phyloP scores from a whole-genome alignment of 2,113 vertebrate species.

The Cyanoliseus patagonus region DNA sequence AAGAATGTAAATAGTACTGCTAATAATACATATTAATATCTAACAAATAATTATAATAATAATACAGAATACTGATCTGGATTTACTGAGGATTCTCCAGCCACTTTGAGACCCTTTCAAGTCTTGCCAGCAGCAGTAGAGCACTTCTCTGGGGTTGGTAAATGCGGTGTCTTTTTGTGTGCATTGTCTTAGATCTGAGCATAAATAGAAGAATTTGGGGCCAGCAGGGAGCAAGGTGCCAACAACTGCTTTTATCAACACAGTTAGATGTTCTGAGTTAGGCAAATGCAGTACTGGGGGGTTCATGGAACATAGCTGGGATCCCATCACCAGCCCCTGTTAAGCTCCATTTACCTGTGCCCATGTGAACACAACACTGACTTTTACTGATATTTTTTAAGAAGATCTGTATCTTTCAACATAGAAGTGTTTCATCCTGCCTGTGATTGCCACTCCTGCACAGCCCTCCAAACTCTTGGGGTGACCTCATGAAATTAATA shows the following conservation, averaged over 20 bases:
- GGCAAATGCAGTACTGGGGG: no score
- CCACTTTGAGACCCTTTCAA: background rate
- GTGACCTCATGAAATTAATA: background rate
- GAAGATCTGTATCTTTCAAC: accelerated
- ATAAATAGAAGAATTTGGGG: background rate
- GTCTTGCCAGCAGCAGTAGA: background rate
- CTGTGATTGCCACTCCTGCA: accelerated
- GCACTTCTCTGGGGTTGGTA: background rate
- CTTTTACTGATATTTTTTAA: background rate
- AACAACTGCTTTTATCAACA: background rate
- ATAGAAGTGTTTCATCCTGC: accelerated
- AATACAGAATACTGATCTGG: no score
- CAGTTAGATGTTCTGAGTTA: background rate
- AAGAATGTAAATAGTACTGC: background rate
- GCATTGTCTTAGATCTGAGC: background rate
- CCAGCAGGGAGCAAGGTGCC: accelerated
- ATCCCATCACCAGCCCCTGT: no score
- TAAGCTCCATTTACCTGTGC: no score
- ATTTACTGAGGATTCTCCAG: background rate
- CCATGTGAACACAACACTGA: accelerated
- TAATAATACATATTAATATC: background rate
- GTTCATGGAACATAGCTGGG: background rate
- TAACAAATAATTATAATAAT: background rate
- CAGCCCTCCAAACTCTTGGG: background rate
- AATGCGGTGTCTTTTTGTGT: background rate